Evolutionary conservation across 1,140 invertebrate species (phyloP), one percentile per base, ranked within the genome.

Genomic region (Drosophila ironensis): DNA sequence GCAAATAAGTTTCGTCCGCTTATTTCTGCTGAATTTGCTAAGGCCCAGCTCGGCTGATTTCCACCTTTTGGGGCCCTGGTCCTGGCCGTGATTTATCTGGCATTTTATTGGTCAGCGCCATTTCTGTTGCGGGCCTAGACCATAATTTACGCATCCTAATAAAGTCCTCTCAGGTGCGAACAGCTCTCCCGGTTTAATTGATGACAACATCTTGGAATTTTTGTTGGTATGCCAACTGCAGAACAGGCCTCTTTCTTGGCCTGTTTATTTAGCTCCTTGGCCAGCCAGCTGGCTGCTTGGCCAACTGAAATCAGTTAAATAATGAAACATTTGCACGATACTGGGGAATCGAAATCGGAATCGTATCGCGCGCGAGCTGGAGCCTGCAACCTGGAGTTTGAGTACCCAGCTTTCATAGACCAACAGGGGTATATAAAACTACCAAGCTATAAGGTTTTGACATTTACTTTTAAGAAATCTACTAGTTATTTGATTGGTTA

Each of bases 121-220:
- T 81, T 80, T 74, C 53, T 37, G 44, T 40, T 51, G 59, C 28
- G 22, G 19, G 38, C 44, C 48, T 63, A 51, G 46, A 59, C 68
- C 77, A 82, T 87, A 84, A 87, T 80, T 84, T 78, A 82, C 78
- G 64, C 81, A 81, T 68, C 56, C 73, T 87, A 88, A 88, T 88
- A 87, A 89, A 88, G 87, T 87, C 57, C 82, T 88, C 81, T 88
- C 87, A 82, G 81, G 87, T 88, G 87, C 61, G 87, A 87, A 80
- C 46, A 66, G 59, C 27, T 28, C 22, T 40, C 42, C 63, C 37
- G 68, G 38, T 59, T 88, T 88, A 88, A 88, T 88, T 88, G 87
- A 88, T 87, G 87, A 88, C 87, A 88, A 88, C 72, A 87, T 84
- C 69, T 69, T 76, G 87, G 87, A 88, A 88, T 88, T 88, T 82